A percentile compares a stretch with the other conserved stretches of the same genome.
Conservation (phyloP, 2,797 vertebrate genomes). For the Threskiornis aethiopicus region DNA sequence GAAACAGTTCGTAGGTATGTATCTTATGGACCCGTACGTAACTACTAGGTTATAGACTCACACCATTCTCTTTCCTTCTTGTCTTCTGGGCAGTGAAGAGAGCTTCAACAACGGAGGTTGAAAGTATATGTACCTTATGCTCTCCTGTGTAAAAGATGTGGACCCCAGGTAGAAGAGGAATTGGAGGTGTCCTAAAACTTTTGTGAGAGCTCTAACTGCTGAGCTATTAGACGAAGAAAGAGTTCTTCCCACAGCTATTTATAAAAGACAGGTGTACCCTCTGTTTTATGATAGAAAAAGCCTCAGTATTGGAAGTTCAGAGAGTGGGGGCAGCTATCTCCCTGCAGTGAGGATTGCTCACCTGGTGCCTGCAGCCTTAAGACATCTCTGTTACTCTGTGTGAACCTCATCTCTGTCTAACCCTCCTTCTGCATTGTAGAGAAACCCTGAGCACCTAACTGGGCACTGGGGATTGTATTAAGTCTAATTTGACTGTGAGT, state of each 20-base stretch:
- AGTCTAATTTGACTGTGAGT: neutral
- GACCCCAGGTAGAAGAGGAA: neutral
- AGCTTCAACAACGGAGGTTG: neutral
- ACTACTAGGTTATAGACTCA: neutral
- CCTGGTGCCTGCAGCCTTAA: neutral
- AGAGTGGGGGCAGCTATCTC: neutral
- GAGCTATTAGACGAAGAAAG: neutral
- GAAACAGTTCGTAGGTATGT: neutral
- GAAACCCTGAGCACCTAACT: neutral
- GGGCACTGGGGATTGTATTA: neutral
- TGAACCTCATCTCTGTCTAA: neutral
- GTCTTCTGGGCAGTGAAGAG: neutral
- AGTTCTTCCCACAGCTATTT: neutral
- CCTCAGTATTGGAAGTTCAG: neutral
- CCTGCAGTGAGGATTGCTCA: neutral
- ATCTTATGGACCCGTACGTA: fast-evolving
- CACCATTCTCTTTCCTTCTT: neutral
- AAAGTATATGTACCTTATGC: neutral
- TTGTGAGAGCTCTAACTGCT: neutral
- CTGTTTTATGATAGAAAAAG: neutral
- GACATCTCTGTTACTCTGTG: neutral
- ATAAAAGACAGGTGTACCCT: neutral
- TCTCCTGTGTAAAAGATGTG: neutral
- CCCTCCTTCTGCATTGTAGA: neutral
- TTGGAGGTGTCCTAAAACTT: neutral